Evolutionary conservation across 2,888 invertebrate genomes (phyloP).

Genomic region (Tetrapedia diversipes): DNA sequence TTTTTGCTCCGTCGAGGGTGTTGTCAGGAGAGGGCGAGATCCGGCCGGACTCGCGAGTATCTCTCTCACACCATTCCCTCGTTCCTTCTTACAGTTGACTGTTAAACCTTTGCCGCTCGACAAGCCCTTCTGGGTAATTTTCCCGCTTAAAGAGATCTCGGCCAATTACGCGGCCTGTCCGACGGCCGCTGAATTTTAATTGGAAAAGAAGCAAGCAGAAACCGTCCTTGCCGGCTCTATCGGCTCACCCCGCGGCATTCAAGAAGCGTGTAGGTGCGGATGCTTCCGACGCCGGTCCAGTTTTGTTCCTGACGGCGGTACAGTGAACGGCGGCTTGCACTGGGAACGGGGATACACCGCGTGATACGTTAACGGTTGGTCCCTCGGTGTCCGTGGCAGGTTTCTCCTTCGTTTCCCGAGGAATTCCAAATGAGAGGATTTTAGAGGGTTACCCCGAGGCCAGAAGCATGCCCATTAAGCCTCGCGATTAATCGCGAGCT

Average conservation of each 20-base stretch:
- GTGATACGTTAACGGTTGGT: conserved; percentile 6
- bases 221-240: conserved; percentile 63
- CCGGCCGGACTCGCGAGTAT: conserved; percentile 2
- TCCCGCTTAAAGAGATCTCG: conserved; percentile 82
- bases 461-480: conserved; percentile 56
- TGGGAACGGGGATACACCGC: not conserved
- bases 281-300: conserved; percentile 14
- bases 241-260: conserved; percentile 4
- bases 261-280: conserved; percentile 8
- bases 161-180: conserved; percentile 81
- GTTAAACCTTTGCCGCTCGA: conserved; percentile 71
- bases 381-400: conserved; percentile 31
- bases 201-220: conserved; percentile 77
- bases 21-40: conserved; percentile 54
- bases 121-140: conserved; percentile 81
- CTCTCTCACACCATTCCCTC: conserved; percentile 25
- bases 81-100: conserved; percentile 57
- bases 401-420: conserved; percentile 9
- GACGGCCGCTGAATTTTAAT: conserved; percentile 82
- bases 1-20: conserved; percentile 73
- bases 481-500: conserved; percentile 73
- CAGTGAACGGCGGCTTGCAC: not conserved
- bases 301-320: conserved; percentile 30
- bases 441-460: conserved; percentile 20
- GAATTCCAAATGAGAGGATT: conserved; percentile 55